These are phyloP conservation scores for Gymnocephalus cernua DNA, from an alignment of 2,113 vertebrate species.

Conservation along the genomic window DNA sequence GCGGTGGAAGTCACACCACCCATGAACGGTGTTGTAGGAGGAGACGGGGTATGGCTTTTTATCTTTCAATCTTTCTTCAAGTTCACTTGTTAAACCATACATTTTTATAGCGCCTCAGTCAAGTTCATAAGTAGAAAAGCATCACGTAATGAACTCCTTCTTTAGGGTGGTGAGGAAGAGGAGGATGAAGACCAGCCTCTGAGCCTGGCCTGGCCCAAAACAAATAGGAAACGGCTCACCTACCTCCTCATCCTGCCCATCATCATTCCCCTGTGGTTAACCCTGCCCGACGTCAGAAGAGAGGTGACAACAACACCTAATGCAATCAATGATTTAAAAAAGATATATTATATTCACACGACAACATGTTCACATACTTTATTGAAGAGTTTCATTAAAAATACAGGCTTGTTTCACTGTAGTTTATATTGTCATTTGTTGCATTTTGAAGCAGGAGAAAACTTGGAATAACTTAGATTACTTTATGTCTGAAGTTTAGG, in stretches of 20 bases:
- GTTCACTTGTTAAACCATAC: neutral
- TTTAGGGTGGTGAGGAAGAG: slow-evolving; percentile 82
- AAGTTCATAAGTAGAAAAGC: neutral
- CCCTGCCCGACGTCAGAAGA: slow-evolving; percentile 95
- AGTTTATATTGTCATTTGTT: neutral
- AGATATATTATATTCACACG: neutral
- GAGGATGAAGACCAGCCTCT: slow-evolving; percentile 92
- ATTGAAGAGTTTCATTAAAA: neutral
- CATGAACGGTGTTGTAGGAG: slow-evolving; percentile 89
- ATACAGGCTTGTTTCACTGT: neutral
- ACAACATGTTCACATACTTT: neutral
- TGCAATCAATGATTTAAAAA: neutral
- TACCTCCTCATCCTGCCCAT: slow-evolving; percentile 94
- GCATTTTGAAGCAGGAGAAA: neutral
- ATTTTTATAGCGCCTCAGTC: neutral
- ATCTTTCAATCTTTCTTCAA: neutral
- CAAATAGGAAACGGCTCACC: slow-evolving; percentile 87
- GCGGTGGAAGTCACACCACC: slow-evolving; percentile 95
- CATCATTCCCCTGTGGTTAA: slow-evolving; percentile 92
- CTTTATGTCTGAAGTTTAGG: neutral
- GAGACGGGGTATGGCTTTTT: slow-evolving; percentile 68
- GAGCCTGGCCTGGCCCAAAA: slow-evolving; percentile 94
- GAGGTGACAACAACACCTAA: slow-evolving; percentile 78
- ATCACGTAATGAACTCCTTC: neutral
- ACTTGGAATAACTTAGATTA: neutral